These are phyloP conservation scores for Arctocebus calabarensis DNA, from an alignment of 2,797 vertebrate species.

Conservation along the genomic window DNA sequence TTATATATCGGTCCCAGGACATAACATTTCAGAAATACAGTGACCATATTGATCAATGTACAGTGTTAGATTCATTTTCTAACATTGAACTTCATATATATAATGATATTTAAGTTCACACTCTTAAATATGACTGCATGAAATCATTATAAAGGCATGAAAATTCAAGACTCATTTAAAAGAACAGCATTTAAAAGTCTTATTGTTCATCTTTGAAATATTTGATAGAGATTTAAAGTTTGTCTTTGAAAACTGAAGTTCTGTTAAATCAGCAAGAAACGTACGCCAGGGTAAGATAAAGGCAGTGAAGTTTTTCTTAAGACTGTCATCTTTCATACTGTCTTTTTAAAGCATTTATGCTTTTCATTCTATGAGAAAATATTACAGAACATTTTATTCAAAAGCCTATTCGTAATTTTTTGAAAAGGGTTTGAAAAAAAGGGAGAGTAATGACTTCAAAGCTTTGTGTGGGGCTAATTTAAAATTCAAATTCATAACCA, in stretches of 20 bases:
- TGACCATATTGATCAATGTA: background rate
- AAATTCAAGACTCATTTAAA: slow-evolving; percentile 31
- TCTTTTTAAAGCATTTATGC: background rate
- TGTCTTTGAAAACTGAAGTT: slow-evolving; percentile 19
- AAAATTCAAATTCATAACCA: background rate
- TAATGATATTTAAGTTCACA: background rate
- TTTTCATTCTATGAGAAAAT: background rate
- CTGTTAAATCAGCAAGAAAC: background rate
- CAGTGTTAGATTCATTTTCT: background rate
- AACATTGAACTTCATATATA: background rate
- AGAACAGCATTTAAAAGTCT: background rate
- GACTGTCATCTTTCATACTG: background rate
- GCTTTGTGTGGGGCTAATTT: background rate
- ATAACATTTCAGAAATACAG: background rate
- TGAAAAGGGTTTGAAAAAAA: background rate
- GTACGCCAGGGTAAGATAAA: background rate
- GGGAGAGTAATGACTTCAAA: background rate
- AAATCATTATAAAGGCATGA: background rate
- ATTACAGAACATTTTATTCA: background rate
- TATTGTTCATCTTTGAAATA: slow-evolving; percentile 37
- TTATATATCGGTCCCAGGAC: background rate
- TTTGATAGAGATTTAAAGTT: slow-evolving; percentile 19
- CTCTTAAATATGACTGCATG: background rate
- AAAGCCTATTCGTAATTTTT: background rate
- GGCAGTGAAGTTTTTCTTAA: background rate